Conservation (phyloP, 2,888 invertebrate genomes). For the Cryptus armator region DNA sequence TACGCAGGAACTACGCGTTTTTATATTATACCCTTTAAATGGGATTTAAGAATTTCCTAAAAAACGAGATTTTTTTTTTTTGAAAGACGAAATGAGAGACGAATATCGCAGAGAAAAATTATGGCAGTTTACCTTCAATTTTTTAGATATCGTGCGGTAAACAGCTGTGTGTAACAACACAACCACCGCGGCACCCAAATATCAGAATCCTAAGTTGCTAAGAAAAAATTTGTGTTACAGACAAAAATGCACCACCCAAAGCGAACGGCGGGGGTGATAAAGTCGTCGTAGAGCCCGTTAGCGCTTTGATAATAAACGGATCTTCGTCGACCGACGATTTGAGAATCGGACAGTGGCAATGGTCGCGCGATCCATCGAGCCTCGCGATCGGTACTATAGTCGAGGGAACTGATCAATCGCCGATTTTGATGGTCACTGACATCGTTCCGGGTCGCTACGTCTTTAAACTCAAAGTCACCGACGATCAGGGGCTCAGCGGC, state of each 20-base stretch:
- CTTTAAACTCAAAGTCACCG: slow-evolving; percentile 95
- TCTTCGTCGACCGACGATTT: slow-evolving; percentile 95
- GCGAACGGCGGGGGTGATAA: slow-evolving; percentile 96
- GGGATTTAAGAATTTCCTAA: too few species aligned
- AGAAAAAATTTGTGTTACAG: slow-evolving; percentile 85
- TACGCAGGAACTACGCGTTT: neutral
- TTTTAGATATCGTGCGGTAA: too few species aligned
- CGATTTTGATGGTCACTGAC: slow-evolving; percentile 93
- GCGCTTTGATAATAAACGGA: slow-evolving; percentile 93
- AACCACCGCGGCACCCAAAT: too few species aligned
- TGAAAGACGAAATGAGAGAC: too few species aligned
- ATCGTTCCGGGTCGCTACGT: slow-evolving; percentile 95
- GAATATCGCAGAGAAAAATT: too few species aligned
- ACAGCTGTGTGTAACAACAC: too few species aligned
- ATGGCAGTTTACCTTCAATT: too few species aligned
- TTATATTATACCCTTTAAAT: slow-evolving; percentile 46
- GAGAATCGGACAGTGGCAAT: slow-evolving; percentile 93
- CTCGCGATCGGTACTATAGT: slow-evolving; percentile 94
- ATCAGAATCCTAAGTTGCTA: neutral
- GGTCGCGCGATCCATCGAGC: slow-evolving; percentile 92
- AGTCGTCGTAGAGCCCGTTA: slow-evolving; percentile 91
- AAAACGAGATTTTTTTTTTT: neutral
- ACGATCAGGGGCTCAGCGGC: slow-evolving; percentile 94
- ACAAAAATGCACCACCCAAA: slow-evolving; percentile 95
- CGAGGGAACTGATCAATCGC: slow-evolving; percentile 90